A percentile compares a stretch with the other conserved stretches of the same genome.
Evolutionary conservation across 1,140 invertebrate species (phyloP).

Genomic region (Brachionus asplanchnoidis): DNA sequence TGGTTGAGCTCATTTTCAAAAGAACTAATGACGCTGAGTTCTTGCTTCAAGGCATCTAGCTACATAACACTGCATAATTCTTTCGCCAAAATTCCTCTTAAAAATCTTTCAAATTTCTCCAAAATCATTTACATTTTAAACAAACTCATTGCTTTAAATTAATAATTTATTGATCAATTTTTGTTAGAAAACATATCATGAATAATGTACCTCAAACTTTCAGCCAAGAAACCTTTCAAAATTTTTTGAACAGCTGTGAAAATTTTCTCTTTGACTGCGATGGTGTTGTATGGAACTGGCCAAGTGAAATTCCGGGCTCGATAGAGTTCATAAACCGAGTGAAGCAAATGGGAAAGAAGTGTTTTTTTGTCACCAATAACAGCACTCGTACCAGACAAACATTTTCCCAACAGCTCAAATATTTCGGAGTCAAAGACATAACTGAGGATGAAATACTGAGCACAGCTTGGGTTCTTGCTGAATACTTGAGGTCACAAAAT

Average conservation of each 20-base stretch:
- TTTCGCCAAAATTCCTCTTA: background rate
- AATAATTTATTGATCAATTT: background rate
- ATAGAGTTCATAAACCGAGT: slow-evolving; percentile 69
- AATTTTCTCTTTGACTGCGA: slow-evolving; percentile 40
- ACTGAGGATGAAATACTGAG: slow-evolving; percentile 72
- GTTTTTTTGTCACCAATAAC: slow-evolving; percentile 90
- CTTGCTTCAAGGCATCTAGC: background rate
- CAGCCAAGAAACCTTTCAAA: background rate
- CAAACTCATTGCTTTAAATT: background rate
- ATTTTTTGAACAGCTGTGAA: background rate
- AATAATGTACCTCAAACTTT: background rate
- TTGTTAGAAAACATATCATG: background rate
- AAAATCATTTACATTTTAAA: background rate
- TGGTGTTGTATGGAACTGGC: slow-evolving; percentile 79
- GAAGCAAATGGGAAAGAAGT: slow-evolving; percentile 65
- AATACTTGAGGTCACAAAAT: slow-evolving; percentile 67
- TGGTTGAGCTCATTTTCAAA: background rate
- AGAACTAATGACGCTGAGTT: background rate
- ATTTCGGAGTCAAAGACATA: slow-evolving; percentile 64
- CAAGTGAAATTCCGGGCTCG: slow-evolving; percentile 65
- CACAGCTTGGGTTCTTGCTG: slow-evolving; percentile 74
- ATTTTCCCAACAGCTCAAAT: slow-evolving; percentile 69
- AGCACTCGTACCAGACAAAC: slow-evolving; percentile 77
- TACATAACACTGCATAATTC: background rate
- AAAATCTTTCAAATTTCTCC: background rate